phyloP scores from a whole-genome alignment of 2,113 vertebrate species.

The Marmota monax region DNA sequence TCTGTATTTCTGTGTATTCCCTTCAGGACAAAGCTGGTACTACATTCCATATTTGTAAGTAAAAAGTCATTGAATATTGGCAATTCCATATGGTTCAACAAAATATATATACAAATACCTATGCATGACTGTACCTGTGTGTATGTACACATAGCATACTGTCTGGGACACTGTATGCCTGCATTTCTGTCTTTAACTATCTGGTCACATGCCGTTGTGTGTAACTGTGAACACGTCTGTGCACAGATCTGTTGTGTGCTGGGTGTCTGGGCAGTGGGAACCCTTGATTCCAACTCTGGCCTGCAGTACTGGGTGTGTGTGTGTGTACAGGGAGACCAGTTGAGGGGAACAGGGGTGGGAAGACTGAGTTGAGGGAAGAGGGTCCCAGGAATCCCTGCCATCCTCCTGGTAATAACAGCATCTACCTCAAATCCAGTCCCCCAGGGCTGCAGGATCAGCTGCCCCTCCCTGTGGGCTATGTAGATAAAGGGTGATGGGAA shows the following conservation, averaged over 20 bases:
- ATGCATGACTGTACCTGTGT: neutral
- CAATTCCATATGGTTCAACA: conserved; percentile 7
- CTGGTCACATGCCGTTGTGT: neutral
- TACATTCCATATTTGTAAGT: conserved; percentile 45
- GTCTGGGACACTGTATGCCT: neutral
- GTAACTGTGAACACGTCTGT: conserved; percentile 41
- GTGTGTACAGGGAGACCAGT: neutral
- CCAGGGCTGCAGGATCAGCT: neutral
- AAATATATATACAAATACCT: neutral
- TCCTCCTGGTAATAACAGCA: neutral
- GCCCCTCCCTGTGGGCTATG: neutral
- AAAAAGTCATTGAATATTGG: neutral
- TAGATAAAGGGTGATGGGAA: neutral
- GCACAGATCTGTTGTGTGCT: neutral
- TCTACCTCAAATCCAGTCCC: neutral
- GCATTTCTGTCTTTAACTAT: neutral
- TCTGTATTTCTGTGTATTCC: conserved; percentile 28
- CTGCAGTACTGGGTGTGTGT: neutral
- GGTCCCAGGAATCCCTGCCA: neutral
- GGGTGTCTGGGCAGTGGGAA: neutral
- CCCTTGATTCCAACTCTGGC: neutral
- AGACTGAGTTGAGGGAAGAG: neutral
- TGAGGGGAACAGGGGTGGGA: neutral
- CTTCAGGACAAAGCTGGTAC: conserved; percentile 12
- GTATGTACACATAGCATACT: neutral